These are phyloP conservation scores for Eupelmus urozonus DNA, from an alignment of 2,888 invertebrate genomes.

Conservation along the genomic window DNA sequence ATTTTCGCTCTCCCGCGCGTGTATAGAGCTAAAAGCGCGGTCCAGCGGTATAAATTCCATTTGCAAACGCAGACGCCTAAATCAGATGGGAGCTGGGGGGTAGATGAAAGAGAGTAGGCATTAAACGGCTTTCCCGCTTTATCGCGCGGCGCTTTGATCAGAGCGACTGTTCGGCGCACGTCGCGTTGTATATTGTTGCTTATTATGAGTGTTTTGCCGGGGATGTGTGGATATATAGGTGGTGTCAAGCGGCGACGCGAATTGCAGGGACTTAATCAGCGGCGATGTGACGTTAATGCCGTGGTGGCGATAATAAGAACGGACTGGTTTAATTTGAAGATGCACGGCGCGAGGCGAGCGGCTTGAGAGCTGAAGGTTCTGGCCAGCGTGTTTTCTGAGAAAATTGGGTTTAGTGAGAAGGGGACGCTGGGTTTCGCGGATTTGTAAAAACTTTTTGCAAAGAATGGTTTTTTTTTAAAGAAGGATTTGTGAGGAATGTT, in stretches of 20 bases:
- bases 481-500: too few species aligned
- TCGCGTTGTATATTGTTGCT: slow-evolving; percentile 44
- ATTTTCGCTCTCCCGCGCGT: slow-evolving; percentile 37
- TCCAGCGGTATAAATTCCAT: slow-evolving; percentile 72
- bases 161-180: background rate
- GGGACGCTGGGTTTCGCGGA: too few species aligned
- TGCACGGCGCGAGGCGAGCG: slow-evolving; percentile 7
- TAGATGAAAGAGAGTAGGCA: slow-evolving; percentile 1
- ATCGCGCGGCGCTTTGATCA: slow-evolving; percentile 50
- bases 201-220: slow-evolving; percentile 19
- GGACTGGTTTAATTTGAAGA: slow-evolving; percentile 36
- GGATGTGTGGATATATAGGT: background rate
- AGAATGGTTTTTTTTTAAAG: too few species aligned
- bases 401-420: too few species aligned
- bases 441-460: too few species aligned
- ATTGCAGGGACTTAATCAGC: slow-evolving; percentile 33
- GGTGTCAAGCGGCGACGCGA: background rate
- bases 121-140: slow-evolving; percentile 38
- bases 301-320: slow-evolving; percentile 12
- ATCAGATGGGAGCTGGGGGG: slow-evolving; percentile 62
- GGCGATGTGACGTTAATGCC: slow-evolving; percentile 37
- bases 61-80: slow-evolving; percentile 71
- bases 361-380: too few species aligned
- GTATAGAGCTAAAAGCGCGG: slow-evolving; percentile 43
- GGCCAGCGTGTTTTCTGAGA: background rate